A percentile compares a stretch with the other conserved stretches of the same genome.
Evolutionary conservation across 2,797 vertebrate genomes (phyloP).

Genomic region (Pyrocephalus nanus): DNA sequence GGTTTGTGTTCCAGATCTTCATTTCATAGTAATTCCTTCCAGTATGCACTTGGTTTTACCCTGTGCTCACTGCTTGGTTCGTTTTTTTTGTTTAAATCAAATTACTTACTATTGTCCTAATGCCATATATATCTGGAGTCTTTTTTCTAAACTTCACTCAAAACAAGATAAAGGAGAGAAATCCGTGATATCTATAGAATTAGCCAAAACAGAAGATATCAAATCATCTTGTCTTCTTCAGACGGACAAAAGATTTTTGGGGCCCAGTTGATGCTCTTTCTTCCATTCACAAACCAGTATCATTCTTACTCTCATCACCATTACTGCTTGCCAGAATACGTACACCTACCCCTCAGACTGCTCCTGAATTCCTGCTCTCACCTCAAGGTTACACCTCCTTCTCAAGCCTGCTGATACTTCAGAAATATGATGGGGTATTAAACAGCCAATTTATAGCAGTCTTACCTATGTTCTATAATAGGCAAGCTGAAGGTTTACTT

Average conservation of each 20-base stretch:
- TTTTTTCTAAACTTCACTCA: background rate
- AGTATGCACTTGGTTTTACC: background rate
- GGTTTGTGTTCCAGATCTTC: constrained; percentile 1
- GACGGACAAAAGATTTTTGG: background rate
- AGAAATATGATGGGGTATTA: background rate
- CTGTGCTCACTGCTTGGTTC: background rate
- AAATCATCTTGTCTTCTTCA: background rate
- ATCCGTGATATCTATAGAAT: background rate
- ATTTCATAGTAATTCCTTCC: background rate
- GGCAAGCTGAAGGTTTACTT: background rate
- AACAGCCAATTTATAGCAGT: background rate
- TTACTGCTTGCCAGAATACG: background rate
- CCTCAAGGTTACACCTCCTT: background rate
- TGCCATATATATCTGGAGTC: background rate
- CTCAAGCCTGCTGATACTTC: background rate
- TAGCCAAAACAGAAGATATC: background rate
- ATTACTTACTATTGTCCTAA: background rate
- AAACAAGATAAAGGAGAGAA: background rate
- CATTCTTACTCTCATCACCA: background rate
- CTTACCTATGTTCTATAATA: background rate
- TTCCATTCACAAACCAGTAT: background rate
- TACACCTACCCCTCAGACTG: background rate
- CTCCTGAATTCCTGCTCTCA: background rate
- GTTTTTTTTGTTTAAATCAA: background rate
- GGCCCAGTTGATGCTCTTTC: fast-evolving